Base-by-base conservation (phyloP, 2,797 vertebrate genomes). In the Miichthys miiuy region DNA sequence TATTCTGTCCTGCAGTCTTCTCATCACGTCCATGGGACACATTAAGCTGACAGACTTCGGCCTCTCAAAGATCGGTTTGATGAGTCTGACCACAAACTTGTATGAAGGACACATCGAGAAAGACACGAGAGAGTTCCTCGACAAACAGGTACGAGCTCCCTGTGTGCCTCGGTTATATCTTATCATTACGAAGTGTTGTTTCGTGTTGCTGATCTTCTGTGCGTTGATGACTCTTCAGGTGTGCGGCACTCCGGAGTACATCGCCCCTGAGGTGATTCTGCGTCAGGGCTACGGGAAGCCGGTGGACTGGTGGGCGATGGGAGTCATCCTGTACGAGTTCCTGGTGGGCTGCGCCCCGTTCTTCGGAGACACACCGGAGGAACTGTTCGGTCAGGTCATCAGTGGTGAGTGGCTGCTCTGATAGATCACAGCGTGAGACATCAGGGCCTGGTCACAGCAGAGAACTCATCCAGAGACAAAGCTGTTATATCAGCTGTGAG, bases 251-350 rank as follows among this genome's bases (percentile, higher is more conserved):
- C 98, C 98, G 0, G 98, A 99, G 90, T 99, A 99, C 93, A 99
- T 99, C 18, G 98, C 97, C 0, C 98, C 98, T 1, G 98, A 99
- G 87, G 98, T 99, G 88, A 99, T 99, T 68, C 95, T 99, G 77
- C 96, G 97, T n/a, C 98, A 98, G 91, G 98, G 98, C 84, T 99
- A 99, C 8, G 98, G 98, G 63, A 99, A 99, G 88, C 98, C 98
- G 0, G 98, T 99, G 91, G 97, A 99, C 88, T 99, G 98, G 98
- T 99, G 98, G 98, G 97, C 98, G 30, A 99, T 99, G 98, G 98
- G 98, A 3, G 72, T 99, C 70, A 98, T 99, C 92, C 95, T 99
- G 46, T 99, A 98, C 0, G 97, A 99, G 90, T 99, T 99, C 90
- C 94, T 99, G 56, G 97, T 99, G 0, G 97, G 98, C 82, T 98